Conservation (phyloP, 2,797 vertebrate species). For the Gymnocypris eckloni region DNA sequence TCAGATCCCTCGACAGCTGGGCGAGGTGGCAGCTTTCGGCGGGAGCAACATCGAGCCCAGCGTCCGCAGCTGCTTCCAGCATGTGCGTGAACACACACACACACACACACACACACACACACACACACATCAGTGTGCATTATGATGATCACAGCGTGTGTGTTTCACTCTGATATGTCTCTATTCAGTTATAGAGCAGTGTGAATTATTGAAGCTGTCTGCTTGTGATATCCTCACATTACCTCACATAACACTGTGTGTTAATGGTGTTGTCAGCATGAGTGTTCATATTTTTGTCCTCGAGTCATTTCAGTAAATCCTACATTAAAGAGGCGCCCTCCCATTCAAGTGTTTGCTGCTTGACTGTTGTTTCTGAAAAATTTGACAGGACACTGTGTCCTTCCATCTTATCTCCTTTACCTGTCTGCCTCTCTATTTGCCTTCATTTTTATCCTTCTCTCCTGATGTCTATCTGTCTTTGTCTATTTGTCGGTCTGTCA, state of each 20-base stretch:
- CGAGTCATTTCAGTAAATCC: not conserved
- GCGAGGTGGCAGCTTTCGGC: slow-evolving; percentile 95
- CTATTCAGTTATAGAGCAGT: not conserved
- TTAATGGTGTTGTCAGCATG: slow-evolving; percentile 2
- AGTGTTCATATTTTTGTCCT: slow-evolving; percentile 12
- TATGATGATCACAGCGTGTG: not conserved
- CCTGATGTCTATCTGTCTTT: not conserved
- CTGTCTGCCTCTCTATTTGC: not conserved
- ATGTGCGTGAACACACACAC: slow-evolving; percentile 77
- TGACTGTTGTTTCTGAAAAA: not conserved
- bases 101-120: not conserved
- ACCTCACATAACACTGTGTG: not conserved
- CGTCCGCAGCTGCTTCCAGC: slow-evolving; percentile 96
- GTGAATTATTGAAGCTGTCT: slow-evolving; percentile 13
- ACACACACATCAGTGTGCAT: not conserved
- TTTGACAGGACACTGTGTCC: slow-evolving; percentile 28
- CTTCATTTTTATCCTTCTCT: not conserved
- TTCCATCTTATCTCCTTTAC: not conserved
- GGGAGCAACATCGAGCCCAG: slow-evolving; percentile 98
- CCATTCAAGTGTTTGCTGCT: not conserved
- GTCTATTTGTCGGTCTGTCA: not conserved
- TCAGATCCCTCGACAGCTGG: slow-evolving; percentile 94
- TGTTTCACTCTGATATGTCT: slow-evolving; percentile 17
- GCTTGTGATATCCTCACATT: slow-evolving; percentile 11
- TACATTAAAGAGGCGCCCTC: not conserved